Conservation (phyloP, 2,797 vertebrate species). For the Phylloscopus collybita region DNA sequence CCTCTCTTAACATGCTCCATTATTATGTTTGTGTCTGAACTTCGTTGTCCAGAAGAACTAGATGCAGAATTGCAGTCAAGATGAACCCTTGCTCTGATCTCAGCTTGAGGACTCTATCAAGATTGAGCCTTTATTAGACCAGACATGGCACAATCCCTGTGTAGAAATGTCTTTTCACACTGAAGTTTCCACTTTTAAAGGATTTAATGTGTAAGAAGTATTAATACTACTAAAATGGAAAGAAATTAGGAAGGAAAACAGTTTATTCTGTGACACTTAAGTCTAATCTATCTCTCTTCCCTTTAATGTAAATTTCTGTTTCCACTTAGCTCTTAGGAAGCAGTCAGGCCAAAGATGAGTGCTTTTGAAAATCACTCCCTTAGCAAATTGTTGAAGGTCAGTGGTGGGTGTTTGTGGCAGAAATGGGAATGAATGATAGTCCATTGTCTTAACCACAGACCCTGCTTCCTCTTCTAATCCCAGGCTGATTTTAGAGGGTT, state of each 20-base stretch:
- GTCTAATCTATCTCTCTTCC: not conserved
- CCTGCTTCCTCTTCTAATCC: constrained; percentile 39
- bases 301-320: constrained; percentile 25
- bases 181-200: not conserved
- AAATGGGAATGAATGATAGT: constrained; percentile 14
- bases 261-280: not conserved
- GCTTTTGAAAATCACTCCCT: constrained; percentile 27
- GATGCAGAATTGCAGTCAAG: not conserved
- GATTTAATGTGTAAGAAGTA: not conserved
- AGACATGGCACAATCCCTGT: not conserved
- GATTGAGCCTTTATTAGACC: not conserved
- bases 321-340: constrained; percentile 30
- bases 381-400: constrained; percentile 29
- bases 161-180: not conserved
- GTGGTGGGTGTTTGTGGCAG: constrained; percentile 43
- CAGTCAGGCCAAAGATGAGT: not conserved
- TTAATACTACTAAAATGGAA: not conserved
- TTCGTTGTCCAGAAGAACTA: not conserved
- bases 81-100: not conserved
- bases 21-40: not conserved
- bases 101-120: not conserved
- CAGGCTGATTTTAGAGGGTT: constrained; percentile 10
- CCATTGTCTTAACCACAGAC: constrained; percentile 18
- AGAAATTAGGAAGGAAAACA: not conserved
- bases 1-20: not conserved